Conservation (phyloP, 1,140 invertebrate genomes). For the Rhopalosiphum maidis region DNA sequence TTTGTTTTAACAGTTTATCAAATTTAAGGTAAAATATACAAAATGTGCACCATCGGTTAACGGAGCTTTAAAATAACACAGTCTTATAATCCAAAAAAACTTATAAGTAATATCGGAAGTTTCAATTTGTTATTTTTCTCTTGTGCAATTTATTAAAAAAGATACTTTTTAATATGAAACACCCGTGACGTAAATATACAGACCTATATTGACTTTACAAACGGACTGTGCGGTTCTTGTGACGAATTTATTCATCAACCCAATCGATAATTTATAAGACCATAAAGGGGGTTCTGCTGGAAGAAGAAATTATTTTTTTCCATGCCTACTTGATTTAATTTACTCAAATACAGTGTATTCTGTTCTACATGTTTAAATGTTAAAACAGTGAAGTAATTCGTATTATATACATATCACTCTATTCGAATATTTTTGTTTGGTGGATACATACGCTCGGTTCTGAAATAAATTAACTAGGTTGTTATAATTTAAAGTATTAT, state of each 20-base stretch:
- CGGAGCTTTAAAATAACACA: neutral
- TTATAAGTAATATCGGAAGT: neutral
- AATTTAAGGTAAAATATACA: no score
- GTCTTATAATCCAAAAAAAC: neutral
- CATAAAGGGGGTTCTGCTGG: neutral
- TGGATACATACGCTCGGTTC: neutral
- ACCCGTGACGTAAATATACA: neutral
- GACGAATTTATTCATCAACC: neutral
- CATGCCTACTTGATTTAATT: neutral
- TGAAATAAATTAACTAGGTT: neutral
- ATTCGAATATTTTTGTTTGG: neutral
- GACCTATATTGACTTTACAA: neutral
- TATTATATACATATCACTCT: neutral
- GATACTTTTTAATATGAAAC: conserved; percentile 2
- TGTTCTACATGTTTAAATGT: neutral
- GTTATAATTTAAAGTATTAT: neutral
- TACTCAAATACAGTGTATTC: neutral
- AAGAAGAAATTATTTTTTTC: neutral
- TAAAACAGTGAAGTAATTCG: neutral
- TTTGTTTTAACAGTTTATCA: no score
- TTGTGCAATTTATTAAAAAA: neutral
- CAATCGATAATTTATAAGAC: neutral
- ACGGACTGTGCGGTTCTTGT: neutral
- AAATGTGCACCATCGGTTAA: no score
- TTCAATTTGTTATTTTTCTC: neutral